A percentile compares a stretch with the other conserved stretches of the same genome.
Evolutionary conservation across 2,797 vertebrate species (phyloP).

Genomic region (Acipenser transmontanus): DNA sequence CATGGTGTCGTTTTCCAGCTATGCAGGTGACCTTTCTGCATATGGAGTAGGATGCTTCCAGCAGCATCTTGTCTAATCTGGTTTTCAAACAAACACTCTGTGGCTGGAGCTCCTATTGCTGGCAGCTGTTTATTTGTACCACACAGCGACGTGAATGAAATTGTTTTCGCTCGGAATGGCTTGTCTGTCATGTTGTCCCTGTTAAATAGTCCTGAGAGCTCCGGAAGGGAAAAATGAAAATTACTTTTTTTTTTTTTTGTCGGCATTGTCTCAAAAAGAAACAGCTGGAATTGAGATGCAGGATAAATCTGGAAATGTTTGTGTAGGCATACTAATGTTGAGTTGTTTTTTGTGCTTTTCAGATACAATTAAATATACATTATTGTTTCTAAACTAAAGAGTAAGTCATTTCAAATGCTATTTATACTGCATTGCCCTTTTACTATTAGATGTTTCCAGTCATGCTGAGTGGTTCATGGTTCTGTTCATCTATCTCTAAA

Average conservation of each 20-base stretch:
- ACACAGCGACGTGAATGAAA: background rate
- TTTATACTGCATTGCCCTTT: too few species aligned
- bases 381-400: too few species aligned
- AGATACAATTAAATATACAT: too few species aligned
- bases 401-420: too few species aligned
- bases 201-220: conserved; percentile 12
- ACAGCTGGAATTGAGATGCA: too few species aligned
- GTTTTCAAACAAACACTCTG: conserved; percentile 13
- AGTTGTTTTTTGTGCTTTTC: too few species aligned
- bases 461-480: too few species aligned
- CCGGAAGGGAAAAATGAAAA: background rate
- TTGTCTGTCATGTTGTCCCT: conserved; percentile 3
- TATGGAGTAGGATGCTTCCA: conserved; percentile 29
- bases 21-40: conserved; percentile 35
- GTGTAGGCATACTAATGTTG: too few species aligned
- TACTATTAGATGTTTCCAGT: too few species aligned
- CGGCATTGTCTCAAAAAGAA: too few species aligned
- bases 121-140: conserved; percentile 7
- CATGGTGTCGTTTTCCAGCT: conserved; percentile 28
- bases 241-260: background rate
- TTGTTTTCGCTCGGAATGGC: conserved; percentile 1
- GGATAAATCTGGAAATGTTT: too few species aligned
- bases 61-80: conserved; percentile 24
- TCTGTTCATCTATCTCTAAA: too few species aligned
- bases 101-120: conserved; percentile 5